phyloP scores from a whole-genome alignment of 2,888 invertebrate species.

The Sympetrum striolatum region DNA sequence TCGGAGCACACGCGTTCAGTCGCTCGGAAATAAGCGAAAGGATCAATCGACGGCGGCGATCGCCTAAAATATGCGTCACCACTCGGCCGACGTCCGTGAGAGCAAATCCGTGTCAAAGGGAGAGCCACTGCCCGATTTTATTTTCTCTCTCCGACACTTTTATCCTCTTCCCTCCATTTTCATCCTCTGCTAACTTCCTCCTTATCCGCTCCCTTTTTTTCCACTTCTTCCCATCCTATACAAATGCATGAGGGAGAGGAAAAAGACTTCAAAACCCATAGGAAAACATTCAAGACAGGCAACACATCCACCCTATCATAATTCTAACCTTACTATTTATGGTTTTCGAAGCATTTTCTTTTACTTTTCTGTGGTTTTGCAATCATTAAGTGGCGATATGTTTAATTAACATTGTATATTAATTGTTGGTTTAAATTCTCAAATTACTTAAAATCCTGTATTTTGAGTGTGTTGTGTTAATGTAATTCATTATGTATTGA shows the following conservation, averaged over 20 bases:
- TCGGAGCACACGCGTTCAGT: not conserved
- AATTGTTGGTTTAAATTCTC: no score
- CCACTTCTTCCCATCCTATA: not conserved
- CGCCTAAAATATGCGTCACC: not conserved
- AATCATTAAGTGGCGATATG: no score
- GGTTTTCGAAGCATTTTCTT: no score
- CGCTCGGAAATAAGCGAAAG: not conserved
- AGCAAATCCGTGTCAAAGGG: slow-evolving; percentile 12
- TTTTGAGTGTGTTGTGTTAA: no score
- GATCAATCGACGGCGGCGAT: slow-evolving; percentile 1
- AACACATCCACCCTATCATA: no score
- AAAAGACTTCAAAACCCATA: not conserved
- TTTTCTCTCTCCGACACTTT: not conserved
- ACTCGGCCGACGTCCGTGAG: not conserved
- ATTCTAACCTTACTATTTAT: no score
- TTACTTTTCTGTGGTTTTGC: no score
- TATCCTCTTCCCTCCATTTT: not conserved
- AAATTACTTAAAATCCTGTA: no score
- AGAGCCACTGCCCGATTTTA: not conserved
- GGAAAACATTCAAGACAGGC: no score
- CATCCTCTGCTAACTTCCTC: not conserved
- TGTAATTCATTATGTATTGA: no score
- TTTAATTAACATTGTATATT: no score
- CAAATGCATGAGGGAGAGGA: no score
- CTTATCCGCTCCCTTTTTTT: not conserved